A percentile compares a stretch with the other conserved stretches of the same genome.
Evolutionary conservation across 2,113 vertebrate genomes (phyloP).

Genomic region (Mesocricetus auratus): DNA sequence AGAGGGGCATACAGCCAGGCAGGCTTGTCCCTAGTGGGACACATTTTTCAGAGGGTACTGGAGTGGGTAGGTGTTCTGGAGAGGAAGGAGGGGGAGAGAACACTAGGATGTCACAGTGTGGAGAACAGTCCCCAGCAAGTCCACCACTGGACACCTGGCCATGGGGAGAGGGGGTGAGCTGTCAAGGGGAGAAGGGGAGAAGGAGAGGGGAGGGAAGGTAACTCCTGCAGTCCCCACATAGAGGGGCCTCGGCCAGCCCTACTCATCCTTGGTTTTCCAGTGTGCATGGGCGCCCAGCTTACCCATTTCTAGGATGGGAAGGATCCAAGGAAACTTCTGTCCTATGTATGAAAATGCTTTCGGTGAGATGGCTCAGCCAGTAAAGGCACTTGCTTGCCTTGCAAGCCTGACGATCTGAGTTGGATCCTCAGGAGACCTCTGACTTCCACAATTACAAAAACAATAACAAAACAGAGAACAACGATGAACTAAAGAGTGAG

Average conservation of each 20-base stretch:
- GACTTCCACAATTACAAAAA: not conserved
- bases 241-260: not conserved
- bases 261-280: not conserved
- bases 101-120: too few relatives aligned
- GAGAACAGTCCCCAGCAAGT: not conserved
- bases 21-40: not conserved
- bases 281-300: not conserved
- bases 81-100: not conserved
- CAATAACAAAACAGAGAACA: not conserved
- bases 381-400: too few relatives aligned
- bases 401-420: not conserved
- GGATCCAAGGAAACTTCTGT: not conserved
- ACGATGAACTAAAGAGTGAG: not conserved
- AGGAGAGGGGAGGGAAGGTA: rapidly evolving
- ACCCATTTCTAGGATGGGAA: not conserved
- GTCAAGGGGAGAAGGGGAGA: not conserved
- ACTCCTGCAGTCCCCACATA: not conserved
- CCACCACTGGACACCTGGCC: not conserved
- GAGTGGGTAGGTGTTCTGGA: slow-evolving; percentile 58
- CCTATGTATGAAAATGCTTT: not conserved
- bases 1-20: not conserved
- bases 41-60: not conserved
- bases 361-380: too few relatives aligned
- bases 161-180: too few relatives aligned
- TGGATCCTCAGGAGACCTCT: not conserved